Conservation (phyloP, 1,140 invertebrate species). For the Bombyx mandarina region DNA sequence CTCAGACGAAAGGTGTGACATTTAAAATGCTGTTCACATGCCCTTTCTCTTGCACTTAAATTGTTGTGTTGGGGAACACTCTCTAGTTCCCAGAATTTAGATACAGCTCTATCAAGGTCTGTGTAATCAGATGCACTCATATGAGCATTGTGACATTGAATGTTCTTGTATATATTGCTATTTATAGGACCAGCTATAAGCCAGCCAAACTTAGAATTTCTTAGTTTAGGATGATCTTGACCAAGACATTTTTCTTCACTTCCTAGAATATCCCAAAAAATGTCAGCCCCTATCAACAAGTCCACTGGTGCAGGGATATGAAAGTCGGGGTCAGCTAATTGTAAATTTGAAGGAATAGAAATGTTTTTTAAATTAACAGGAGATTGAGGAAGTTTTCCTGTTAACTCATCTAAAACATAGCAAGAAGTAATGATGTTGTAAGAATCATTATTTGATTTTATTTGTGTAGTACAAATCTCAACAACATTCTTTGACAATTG, state of each 20-base stretch:
- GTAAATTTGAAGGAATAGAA: not conserved
- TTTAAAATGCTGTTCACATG: conserved; percentile 22
- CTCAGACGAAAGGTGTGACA: conserved; percentile 16
- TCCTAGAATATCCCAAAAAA: conserved; percentile 34
- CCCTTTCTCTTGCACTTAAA: conserved; percentile 8
- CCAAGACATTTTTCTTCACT: conserved; percentile 22
- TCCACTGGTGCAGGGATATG: conserved; percentile 30
- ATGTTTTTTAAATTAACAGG: not conserved
- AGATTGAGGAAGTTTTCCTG: not conserved
- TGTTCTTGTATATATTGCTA: conserved; percentile 2
- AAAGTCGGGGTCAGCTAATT: conserved; percentile 37
- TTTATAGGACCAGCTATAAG: conserved; percentile 17
- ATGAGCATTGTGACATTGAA: conserved; percentile 15
- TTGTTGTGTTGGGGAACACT: conserved; percentile 8
- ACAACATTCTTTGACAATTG: not conserved
- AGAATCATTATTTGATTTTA: not conserved
- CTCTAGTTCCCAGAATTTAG: conserved; percentile 20
- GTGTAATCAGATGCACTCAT: conserved; percentile 4
- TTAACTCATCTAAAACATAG: not conserved
- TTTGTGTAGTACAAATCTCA: not conserved
- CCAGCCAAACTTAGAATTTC: conserved; percentile 34
- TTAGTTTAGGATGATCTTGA: conserved; percentile 18
- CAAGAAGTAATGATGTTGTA: not conserved
- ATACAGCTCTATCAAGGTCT: conserved; percentile 6
- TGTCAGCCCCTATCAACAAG: conserved; percentile 32